phyloP scores from a whole-genome alignment of 2,888 invertebrate species.

The Beris morrisii region DNA sequence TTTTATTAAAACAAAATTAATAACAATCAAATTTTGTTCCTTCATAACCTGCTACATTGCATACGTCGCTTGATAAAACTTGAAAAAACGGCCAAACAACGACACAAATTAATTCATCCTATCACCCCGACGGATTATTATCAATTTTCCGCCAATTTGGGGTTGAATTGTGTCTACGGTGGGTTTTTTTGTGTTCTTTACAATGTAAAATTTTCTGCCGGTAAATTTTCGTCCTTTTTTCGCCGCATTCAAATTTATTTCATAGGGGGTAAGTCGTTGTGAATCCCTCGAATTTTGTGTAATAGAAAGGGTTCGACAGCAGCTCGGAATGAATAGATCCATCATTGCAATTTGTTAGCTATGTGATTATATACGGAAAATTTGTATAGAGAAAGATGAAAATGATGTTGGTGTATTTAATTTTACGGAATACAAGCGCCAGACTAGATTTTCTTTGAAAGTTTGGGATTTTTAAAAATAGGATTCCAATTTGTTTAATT shows the following conservation, averaged over 20 bases:
- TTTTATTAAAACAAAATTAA: no score
- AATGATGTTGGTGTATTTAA: no score
- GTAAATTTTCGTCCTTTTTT: constrained; percentile 24
- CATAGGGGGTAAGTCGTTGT: neutral
- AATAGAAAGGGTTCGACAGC: constrained; percentile 25
- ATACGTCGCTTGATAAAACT: no score
- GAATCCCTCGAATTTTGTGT: constrained; percentile 2
- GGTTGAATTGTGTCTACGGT: constrained; percentile 38
- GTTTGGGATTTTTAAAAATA: no score
- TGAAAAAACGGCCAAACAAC: neutral
- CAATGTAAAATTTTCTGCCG: constrained; percentile 18
- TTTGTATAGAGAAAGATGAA: neutral
- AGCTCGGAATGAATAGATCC: constrained; percentile 28
- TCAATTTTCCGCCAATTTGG: constrained; percentile 42
- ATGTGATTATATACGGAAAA: constrained; percentile 18
- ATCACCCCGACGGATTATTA: constrained; percentile 40
- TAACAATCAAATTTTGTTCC: no score
- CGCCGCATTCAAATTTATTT: constrained; percentile 13
- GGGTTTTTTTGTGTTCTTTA: constrained; percentile 8
- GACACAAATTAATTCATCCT: constrained; percentile 27
- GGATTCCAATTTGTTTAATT: no score
- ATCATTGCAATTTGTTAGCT: constrained; percentile 30
- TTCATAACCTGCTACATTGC: no score
- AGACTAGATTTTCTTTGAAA: no score
- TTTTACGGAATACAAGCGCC: no score